Evolutionary conservation across 1,140 invertebrate genomes (phyloP).

Genomic region (Drosophila novamexicana): DNA sequence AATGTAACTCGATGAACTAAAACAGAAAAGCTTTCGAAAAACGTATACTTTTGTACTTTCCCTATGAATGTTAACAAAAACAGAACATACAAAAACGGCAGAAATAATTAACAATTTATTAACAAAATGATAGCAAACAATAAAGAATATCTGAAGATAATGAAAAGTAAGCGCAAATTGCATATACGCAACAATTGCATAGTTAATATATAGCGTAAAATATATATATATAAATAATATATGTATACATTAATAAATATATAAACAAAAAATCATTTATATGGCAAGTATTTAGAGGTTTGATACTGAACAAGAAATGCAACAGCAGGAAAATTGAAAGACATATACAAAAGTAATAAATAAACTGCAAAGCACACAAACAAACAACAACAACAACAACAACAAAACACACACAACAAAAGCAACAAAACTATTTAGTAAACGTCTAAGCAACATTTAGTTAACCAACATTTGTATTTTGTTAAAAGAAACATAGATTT

Average conservation of each 20-base stretch:
- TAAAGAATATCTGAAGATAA: constrained; percentile 36
- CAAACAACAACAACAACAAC: constrained; percentile 6
- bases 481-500: constrained; percentile 13
- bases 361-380: constrained; percentile 37
- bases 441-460: constrained; percentile 47
- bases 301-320: constrained; percentile 49
- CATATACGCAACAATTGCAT: constrained; percentile 60
- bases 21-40: constrained; percentile 72
- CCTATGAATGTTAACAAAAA: constrained; percentile 58
- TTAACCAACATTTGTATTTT: constrained; percentile 44
- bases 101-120: constrained; percentile 25
- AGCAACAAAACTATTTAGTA: constrained; percentile 42
- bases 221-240: constrained; percentile 58
- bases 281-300: constrained; percentile 73
- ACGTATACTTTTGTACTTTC: constrained; percentile 83
- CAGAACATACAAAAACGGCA: constrained; percentile 40
- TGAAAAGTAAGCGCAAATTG: constrained; percentile 58
- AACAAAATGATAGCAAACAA: constrained; percentile 14
- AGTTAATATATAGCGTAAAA: constrained; percentile 78
- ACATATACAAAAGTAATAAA: constrained; percentile 13
- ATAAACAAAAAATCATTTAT: constrained; percentile 74
- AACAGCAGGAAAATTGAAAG: constrained; percentile 17
- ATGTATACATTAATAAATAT: constrained; percentile 71
- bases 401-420: constrained; percentile 17
- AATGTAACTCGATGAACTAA: constrained; percentile 41